These are phyloP conservation scores for Amphiura filiformis DNA, from an alignment of 35 echinoderm and acorn worm genomes.

Conservation along the genomic window DNA sequence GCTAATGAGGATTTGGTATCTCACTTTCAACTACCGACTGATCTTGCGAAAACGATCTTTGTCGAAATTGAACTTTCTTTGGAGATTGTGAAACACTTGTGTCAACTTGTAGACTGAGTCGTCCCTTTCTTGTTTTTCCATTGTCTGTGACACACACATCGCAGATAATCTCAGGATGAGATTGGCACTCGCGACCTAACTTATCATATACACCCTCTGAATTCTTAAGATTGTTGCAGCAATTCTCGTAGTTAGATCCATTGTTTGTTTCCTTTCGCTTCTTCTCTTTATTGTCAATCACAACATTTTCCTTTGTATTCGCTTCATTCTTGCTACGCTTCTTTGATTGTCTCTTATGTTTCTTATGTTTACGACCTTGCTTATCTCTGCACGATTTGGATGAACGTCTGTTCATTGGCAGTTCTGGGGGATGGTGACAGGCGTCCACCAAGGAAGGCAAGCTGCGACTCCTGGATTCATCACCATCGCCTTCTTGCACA, in stretches of 20 bases:
- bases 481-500: slow-evolving; percentile 3
- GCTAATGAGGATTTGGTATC: neutral
- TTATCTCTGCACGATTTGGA: neutral
- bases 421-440: neutral
- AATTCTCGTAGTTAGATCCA: too few species aligned
- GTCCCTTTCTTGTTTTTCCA: neutral
- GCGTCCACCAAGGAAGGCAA: neutral
- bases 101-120: neutral
- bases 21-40: neutral
- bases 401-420: neutral
- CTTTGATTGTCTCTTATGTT: neutral
- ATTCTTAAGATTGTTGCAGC: too few species aligned
- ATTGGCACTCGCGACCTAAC: neutral
- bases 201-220: neutral
- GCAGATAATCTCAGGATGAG: neutral
- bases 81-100: neutral
- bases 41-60: neutral
- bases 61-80: neutral
- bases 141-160: neutral
- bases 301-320: neutral
- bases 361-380: neutral
- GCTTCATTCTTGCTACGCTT: neutral
- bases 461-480: neutral
- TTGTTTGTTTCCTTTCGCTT: too few species aligned
- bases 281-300: neutral